phyloP scores from a whole-genome alignment of 2,797 vertebrate species.

The Sebastes iracundus region DNA sequence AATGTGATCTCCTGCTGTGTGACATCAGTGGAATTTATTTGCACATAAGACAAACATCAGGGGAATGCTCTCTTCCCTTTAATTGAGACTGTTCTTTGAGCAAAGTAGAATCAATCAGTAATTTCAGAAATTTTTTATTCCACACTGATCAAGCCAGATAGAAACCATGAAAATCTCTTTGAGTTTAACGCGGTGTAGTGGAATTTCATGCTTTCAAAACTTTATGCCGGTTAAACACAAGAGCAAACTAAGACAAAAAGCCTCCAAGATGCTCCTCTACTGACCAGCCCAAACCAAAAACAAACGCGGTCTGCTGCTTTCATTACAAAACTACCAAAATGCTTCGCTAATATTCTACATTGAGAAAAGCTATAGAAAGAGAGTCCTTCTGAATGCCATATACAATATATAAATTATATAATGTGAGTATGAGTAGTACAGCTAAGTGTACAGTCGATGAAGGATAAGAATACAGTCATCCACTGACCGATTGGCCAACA shows the following conservation, averaged over 20 bases:
- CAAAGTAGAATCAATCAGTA: background rate
- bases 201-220: background rate
- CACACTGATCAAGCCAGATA: background rate
- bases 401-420: background rate
- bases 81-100: background rate
- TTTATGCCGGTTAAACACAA: background rate
- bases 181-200: background rate
- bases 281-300: background rate
- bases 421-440: background rate
- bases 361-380: background rate
- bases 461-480: conserved; percentile 15
- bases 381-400: background rate
- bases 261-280: background rate
- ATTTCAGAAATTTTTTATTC: background rate
- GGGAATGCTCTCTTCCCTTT: background rate
- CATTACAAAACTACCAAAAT: background rate
- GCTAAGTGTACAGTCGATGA: conserved; percentile 4
- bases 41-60: background rate
- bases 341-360: background rate
- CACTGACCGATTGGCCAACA: conserved; percentile 25
- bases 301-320: background rate
- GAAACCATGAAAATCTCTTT: background rate
- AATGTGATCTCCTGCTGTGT: conserved; percentile 18
- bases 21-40: conserved; percentile 1
- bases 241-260: background rate